A percentile compares a stretch with the other conserved stretches of the same genome.
phyloP scores from a whole-genome alignment of 2,113 vertebrate genomes.

The Riparia riparia region DNA sequence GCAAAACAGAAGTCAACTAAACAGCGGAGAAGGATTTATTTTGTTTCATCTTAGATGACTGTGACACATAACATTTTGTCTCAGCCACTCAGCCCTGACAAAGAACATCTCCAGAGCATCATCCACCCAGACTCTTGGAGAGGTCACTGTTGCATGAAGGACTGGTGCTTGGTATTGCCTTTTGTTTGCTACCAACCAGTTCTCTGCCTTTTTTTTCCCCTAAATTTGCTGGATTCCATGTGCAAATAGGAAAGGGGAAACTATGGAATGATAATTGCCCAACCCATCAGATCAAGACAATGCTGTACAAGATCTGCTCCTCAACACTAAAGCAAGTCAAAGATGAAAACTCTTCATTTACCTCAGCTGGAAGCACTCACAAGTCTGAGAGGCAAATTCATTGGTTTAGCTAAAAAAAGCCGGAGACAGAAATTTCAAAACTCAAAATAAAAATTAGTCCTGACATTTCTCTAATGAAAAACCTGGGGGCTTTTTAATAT shows the following conservation, averaged over 20 bases:
- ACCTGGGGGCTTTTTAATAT: background rate
- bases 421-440: background rate
- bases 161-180: background rate
- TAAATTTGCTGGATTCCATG: background rate
- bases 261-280: background rate
- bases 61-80: background rate
- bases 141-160: fast-evolving
- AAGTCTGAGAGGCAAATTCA: background rate
- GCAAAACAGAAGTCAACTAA: constrained; percentile 21
- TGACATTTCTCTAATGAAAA: background rate
- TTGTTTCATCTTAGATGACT: background rate
- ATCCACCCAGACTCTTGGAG: background rate
- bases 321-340: background rate
- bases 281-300: background rate
- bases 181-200: background rate
- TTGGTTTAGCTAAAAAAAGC: background rate
- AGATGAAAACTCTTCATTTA: fast-evolving
- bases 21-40: background rate
- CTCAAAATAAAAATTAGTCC: background rate
- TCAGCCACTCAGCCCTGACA: background rate
- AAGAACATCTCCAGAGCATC: background rate
- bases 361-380: background rate
- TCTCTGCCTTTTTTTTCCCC: background rate
- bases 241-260: background rate
- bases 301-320: background rate